These are phyloP conservation scores for Tautogolabrus adspersus DNA, from an alignment of 2,113 vertebrate species.

Conservation along the genomic window DNA sequence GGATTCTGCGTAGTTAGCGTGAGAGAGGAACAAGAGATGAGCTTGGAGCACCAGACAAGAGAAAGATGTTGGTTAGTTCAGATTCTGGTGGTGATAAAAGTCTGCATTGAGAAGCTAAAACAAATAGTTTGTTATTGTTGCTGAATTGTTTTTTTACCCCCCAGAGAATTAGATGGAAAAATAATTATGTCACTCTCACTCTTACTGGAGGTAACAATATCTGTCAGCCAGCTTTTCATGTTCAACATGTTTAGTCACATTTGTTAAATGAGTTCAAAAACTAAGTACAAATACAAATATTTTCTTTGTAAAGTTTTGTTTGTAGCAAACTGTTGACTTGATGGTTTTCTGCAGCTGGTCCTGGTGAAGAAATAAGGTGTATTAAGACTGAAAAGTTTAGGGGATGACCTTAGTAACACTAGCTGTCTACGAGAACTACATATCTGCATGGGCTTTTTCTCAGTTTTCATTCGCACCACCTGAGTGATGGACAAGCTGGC, in stretches of 20 bases:
- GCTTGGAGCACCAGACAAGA: slow-evolving; percentile 25
- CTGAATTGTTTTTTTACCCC: not conserved
- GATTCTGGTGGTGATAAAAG: slow-evolving; percentile 30
- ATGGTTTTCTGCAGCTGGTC: not conserved
- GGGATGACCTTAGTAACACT: no score
- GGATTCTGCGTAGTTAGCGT: slow-evolving; percentile 58
- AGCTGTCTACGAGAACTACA: no score
- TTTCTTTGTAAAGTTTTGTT: no score
- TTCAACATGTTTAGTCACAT: not conserved
- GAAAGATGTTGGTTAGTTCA: slow-evolving; percentile 46
- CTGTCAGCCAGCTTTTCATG: not conserved
- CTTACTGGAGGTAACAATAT: not conserved
- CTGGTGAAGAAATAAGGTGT: no score
- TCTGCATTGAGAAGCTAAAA: not conserved
- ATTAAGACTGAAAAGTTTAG: no score
- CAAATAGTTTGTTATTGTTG: not conserved
- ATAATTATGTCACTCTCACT: no score
- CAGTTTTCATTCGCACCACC: no score
- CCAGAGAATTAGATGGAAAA: not conserved
- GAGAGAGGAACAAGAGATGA: slow-evolving; percentile 58
- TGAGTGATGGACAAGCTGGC: no score
- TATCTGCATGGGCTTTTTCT: no score
- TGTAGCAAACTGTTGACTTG: not conserved
- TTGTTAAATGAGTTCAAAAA: not conserved
- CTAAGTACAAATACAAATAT: no score